Conservation (phyloP, 2,113 vertebrate genomes). For the Vanacampus margaritifer region DNA sequence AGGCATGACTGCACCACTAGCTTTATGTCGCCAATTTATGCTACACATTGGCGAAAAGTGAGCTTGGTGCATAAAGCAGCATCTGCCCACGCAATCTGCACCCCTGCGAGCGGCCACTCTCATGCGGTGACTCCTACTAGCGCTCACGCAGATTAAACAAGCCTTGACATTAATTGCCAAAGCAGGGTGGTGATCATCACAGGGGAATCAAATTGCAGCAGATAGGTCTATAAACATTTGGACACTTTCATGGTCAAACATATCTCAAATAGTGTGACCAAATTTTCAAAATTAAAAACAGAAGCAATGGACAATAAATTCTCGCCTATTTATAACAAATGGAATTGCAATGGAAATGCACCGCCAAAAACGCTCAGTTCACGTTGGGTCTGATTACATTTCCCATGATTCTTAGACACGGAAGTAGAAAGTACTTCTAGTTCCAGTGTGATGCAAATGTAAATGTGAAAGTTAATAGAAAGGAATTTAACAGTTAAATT, state of each 20-base stretch:
- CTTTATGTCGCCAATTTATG: slow-evolving; percentile 55
- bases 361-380: no score
- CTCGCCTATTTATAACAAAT: no score
- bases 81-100: slow-evolving; percentile 65
- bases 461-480: no score
- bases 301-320: no score
- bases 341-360: no score
- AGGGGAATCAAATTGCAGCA: slow-evolving; percentile 38
- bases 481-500: no score
- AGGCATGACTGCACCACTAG: slow-evolving; percentile 58
- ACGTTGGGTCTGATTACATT: no score
- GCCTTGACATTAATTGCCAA: slow-evolving; percentile 50
- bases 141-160: slow-evolving; percentile 47
- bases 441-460: no score
- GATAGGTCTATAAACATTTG: slow-evolving; percentile 24
- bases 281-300: no score
- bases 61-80: slow-evolving; percentile 60
- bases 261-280: no score
- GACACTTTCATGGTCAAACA: slow-evolving; percentile 18
- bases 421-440: no score
- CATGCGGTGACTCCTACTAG: slow-evolving; percentile 23
- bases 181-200: slow-evolving; percentile 44
- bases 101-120: slow-evolving; percentile 28
- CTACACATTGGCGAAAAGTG: slow-evolving; percentile 54
- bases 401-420: no score